Base-by-base conservation (phyloP, 2,797 vertebrate species). In the Brachyalestes nurse region DNA sequence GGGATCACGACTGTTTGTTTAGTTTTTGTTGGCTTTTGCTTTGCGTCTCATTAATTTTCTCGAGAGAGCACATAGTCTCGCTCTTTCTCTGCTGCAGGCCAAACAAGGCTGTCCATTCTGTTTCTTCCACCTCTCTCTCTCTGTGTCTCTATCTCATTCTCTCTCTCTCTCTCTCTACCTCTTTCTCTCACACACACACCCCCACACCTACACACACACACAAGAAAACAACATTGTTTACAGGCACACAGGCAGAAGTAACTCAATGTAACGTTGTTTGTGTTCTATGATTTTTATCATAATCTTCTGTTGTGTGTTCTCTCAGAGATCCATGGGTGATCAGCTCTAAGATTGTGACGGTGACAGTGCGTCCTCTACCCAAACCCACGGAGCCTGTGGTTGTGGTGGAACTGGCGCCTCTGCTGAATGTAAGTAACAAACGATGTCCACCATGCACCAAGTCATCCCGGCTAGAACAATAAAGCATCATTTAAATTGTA, bases 261-360 rank as follows among this genome's bases (percentile, higher is more conserved):
- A n/a, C 64, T 70, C 9, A 45, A 34, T 5, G 17, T 34, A 16
- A 10, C 14, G 42, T 40, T 19, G 1, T 12, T 42, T 53, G 64
- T 45, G 7, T 9, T n/a, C n/a, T 57, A 5, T 19, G 9, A n/a
- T 1, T 19, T 19, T 19, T 40, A n/a, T 38, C 34, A 16, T 69
- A 2, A 55, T 38, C 38, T 40, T 38, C 23, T 72, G 34, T 0
- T 79, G 47, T 69, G 38, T 69, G 49, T 47, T 77, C 51, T 58
- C 19, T 8, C 89, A 98, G 97, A 90, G 90, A 94, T 73, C 97
- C 97, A 0, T 89, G 95, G 60, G 95, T 97, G 0, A 94, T 99
- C 89, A 97, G 95, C 86, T 99, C 98, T 75, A 96, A 97, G 91
- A 96, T 99, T 87, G 93, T 99, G 90, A 96, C 95, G 0, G 97